phyloP scores from a whole-genome alignment of 2,888 invertebrate genomes.

The Ypsolopha sequella region DNA sequence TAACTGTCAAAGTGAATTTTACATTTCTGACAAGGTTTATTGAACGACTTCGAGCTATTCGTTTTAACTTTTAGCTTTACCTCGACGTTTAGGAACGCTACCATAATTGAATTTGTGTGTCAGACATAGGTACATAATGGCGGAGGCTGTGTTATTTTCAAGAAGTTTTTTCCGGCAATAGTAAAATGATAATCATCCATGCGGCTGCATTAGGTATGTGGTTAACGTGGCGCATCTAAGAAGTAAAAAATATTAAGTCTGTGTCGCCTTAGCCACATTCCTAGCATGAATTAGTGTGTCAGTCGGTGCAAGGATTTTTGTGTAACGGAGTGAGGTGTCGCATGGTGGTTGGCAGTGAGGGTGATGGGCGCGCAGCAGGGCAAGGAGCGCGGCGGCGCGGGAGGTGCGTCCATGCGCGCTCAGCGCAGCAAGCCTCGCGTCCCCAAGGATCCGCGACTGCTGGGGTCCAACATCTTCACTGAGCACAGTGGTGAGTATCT shows the following conservation, averaged over 20 bases:
- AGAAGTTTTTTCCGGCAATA: constrained; percentile 29
- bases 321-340: constrained; percentile 9
- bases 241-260: neutral
- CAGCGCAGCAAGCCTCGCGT: constrained; percentile 81
- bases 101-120: no score
- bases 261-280: neutral
- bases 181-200: constrained; percentile 18
- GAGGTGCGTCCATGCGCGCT: constrained; percentile 80
- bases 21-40: no score
- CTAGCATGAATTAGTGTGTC: neutral
- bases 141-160: constrained; percentile 54
- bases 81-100: no score
- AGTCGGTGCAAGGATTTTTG: neutral
- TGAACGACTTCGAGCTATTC: no score
- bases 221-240: constrained; percentile 5
- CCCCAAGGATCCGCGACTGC: constrained; percentile 85
- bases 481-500: constrained; percentile 90
- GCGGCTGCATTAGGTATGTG: constrained; percentile 12
- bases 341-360: constrained; percentile 9
- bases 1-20: no score
- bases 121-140: constrained; percentile 49
- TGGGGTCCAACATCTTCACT: constrained; percentile 93
- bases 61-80: no score
- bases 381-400: constrained; percentile 86
- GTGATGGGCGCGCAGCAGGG: constrained; percentile 95